Conservation (phyloP, 37 sponge, comb jelly and placozoan species). For the Chondrilla cf. caribensis region DNA sequence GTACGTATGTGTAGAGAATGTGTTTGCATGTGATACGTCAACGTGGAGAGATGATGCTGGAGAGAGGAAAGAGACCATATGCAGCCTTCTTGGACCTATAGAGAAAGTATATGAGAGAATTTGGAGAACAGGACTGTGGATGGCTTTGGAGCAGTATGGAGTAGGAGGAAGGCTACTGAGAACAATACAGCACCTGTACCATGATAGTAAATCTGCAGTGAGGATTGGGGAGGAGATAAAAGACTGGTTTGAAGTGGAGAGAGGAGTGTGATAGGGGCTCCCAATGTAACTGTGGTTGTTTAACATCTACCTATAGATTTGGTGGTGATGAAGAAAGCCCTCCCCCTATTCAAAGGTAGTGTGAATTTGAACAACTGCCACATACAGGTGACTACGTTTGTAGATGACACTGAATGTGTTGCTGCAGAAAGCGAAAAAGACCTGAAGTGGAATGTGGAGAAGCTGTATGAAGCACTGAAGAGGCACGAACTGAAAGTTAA, state of each 20-base stretch:
- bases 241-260: slow-evolving; percentile 6
- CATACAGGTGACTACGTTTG: slow-evolving; percentile 21
- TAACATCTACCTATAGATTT: slow-evolving; percentile 15
- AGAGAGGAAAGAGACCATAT: too few relatives aligned
- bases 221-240: neutral
- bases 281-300: slow-evolving; percentile 5
- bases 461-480: slow-evolving; percentile 20
- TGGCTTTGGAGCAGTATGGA: too few relatives aligned
- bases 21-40: too few relatives aligned
- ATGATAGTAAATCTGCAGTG: slow-evolving; percentile 5
- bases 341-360: neutral
- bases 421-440: slow-evolving; percentile 2
- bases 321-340: slow-evolving; percentile 14
- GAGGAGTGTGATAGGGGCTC: neutral
- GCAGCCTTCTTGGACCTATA: too few relatives aligned
- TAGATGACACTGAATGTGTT: slow-evolving; percentile 1
- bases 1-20: too few relatives aligned
- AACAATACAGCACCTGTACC: too few relatives aligned
- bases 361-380: slow-evolving; percentile 3
- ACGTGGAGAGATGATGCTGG: too few relatives aligned
- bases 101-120: too few relatives aligned
- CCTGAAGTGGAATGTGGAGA: slow-evolving; percentile 24
- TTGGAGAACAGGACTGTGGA: too few relatives aligned
- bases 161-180: too few relatives aligned
- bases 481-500: slow-evolving; percentile 13